A percentile compares a stretch with the other conserved stretches of the same genome.
phyloP scores from a whole-genome alignment of 2,797 vertebrate genomes.

The Austrolebias charrua region DNA sequence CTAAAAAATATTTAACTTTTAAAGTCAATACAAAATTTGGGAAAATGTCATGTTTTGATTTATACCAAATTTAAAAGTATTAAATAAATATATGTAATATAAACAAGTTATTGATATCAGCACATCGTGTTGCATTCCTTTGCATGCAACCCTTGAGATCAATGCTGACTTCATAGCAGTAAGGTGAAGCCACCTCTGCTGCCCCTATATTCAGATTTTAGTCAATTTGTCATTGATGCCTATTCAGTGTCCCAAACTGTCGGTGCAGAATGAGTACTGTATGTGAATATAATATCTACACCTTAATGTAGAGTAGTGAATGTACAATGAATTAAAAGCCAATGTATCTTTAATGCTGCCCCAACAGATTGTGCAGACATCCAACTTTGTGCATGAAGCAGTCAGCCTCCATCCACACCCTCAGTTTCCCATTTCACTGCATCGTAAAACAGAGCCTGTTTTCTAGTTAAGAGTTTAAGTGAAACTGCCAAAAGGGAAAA shows the following conservation, averaged over 20 bases:
- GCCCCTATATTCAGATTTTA: slow-evolving; percentile 31
- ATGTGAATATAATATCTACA: slow-evolving; percentile 58
- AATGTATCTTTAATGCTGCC: slow-evolving; percentile 69
- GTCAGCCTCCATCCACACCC: slow-evolving; percentile 40
- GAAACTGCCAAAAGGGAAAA: slow-evolving; percentile 81
- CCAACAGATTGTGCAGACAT: slow-evolving; percentile 62
- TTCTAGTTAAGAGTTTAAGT: slow-evolving; percentile 68
- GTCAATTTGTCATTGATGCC: slow-evolving; percentile 50
- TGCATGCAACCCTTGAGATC: slow-evolving; percentile 25
- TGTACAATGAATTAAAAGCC: slow-evolving; percentile 74
- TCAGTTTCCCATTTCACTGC: slow-evolving; percentile 57
- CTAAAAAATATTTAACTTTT: background rate
- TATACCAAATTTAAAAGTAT: slow-evolving; percentile 20
- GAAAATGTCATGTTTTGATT: background rate
- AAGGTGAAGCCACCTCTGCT: slow-evolving; percentile 72
- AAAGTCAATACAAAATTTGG: background rate
- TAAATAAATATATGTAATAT: slow-evolving; percentile 21
- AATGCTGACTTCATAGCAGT: slow-evolving; percentile 37
- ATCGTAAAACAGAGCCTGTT: slow-evolving; percentile 46
- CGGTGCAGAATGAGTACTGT: slow-evolving; percentile 74
- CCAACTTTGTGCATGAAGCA: slow-evolving; percentile 58
- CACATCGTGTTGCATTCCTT: slow-evolving; percentile 14
- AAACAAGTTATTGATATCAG: slow-evolving; percentile 13
- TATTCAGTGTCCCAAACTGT: slow-evolving; percentile 51
- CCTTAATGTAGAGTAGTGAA: slow-evolving; percentile 73